Percentiles rank a stretch among this genome's conserved stretches.
Conservation (phyloP, 2,888 invertebrate species). For the Megastigmus dorsalis region DNA sequence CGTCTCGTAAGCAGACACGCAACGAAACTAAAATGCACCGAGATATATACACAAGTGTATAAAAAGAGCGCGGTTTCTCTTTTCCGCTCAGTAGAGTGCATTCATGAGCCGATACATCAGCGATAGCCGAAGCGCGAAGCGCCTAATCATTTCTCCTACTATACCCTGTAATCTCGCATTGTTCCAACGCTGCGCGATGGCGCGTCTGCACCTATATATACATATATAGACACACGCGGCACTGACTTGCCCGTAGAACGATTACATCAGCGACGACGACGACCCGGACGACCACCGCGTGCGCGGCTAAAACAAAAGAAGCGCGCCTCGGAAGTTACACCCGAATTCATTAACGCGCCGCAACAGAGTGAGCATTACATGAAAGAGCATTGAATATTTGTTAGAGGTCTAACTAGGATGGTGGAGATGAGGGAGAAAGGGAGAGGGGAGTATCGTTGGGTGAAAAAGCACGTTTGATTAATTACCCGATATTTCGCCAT, state of each 20-base stretch:
- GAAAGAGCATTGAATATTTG: constrained; percentile 56
- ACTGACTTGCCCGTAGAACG: not conserved
- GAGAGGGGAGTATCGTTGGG: too few relatives aligned
- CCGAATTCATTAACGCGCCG: constrained; percentile 51
- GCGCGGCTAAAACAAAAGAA: constrained; percentile 16
- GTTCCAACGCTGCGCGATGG: constrained; percentile 14
- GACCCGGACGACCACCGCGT: too few relatives aligned
- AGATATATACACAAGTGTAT: constrained; percentile 9
- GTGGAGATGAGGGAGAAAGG: too few relatives aligned
- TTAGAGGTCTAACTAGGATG: too few relatives aligned
- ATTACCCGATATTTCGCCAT: too few relatives aligned
- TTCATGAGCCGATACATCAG: constrained; percentile 23
- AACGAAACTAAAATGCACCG: not conserved
- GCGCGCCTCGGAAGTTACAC: constrained; percentile 51
- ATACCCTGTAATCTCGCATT: constrained; percentile 43
- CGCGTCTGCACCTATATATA: too few relatives aligned
- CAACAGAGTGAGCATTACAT: constrained; percentile 42
- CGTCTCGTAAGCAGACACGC: too few relatives aligned
- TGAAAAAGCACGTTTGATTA: too few relatives aligned
- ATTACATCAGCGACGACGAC: constrained; percentile 36
- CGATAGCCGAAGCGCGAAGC: constrained; percentile 15
- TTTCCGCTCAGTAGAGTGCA: constrained; percentile 30
- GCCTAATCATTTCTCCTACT: constrained; percentile 34
- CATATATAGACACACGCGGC: constrained; percentile 44
- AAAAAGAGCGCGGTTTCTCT: constrained; percentile 43